phyloP scores from a whole-genome alignment of 2,797 vertebrate genomes.

The Melanotaenia parkinsoni region DNA sequence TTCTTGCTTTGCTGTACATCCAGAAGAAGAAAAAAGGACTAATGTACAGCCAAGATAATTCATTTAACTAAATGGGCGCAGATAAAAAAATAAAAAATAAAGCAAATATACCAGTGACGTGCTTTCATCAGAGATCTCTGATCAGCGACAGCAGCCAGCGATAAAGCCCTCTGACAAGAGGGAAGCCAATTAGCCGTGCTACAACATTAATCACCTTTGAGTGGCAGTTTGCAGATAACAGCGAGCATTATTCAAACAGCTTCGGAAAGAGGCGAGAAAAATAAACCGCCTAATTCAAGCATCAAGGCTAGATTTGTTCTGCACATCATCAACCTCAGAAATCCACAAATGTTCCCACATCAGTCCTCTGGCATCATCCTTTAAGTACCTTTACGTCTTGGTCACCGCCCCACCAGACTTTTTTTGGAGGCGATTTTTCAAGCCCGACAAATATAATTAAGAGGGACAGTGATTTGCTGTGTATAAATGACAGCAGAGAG shows the following conservation, averaged over 20 bases:
- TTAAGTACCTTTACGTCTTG: conserved; percentile 1
- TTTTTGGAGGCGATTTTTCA: conserved; percentile 2
- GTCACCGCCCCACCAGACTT: conserved; percentile 13
- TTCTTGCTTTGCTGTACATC: neutral
- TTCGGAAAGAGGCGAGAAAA: conserved; percentile 53
- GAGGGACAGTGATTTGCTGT: conserved; percentile 62
- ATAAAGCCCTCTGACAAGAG: conserved; percentile 52
- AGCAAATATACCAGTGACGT: conserved; percentile 6
- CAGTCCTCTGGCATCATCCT: conserved; percentile 8
- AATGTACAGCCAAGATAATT: conserved; percentile 14
- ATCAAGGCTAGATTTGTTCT: conserved; percentile 33
- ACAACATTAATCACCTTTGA: conserved; percentile 56
- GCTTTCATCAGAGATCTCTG: conserved; percentile 45
- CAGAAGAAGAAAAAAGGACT: neutral
- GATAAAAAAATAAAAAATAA: conserved; percentile 6
- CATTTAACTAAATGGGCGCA: conserved; percentile 1
- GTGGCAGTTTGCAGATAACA: conserved; percentile 60
- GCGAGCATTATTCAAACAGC: conserved; percentile 31
- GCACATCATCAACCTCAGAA: conserved; percentile 40
- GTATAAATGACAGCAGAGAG: conserved; percentile 56
- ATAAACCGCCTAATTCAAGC: conserved; percentile 52
- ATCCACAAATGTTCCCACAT: conserved; percentile 34
- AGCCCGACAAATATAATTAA: conserved; percentile 49
- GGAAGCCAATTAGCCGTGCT: conserved; percentile 58
- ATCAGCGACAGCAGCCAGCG: conserved; percentile 37